These are phyloP conservation scores for Myiozetetes cayanensis DNA, from an alignment of 2,113 vertebrate genomes.

Conservation along the genomic window DNA sequence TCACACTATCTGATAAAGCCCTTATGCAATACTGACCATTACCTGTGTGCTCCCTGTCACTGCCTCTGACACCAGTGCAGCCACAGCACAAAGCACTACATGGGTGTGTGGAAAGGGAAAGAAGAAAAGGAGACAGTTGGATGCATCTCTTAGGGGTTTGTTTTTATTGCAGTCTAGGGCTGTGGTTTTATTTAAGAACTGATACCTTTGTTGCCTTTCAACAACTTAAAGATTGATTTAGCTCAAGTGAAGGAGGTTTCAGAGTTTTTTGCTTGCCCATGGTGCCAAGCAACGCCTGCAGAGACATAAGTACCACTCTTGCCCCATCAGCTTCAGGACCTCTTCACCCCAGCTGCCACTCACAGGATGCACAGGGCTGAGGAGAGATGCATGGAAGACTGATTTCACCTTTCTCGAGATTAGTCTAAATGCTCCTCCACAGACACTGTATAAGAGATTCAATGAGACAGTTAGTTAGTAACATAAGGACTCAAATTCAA, in stretches of 20 bases:
- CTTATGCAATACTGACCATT: background rate
- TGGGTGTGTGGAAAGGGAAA: background rate
- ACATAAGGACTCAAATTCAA: background rate
- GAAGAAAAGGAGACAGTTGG: background rate
- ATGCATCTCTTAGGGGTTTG: background rate
- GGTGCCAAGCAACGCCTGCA: background rate
- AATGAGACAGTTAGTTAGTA: background rate
- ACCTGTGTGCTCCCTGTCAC: background rate
- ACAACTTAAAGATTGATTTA: background rate
- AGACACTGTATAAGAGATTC: background rate
- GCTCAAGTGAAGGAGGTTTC: background rate
- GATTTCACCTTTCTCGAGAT: background rate
- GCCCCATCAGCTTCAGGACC: accelerated
- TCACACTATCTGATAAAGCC: background rate
- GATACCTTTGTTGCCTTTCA: background rate
- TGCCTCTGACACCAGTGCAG: background rate
- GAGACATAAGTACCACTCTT: background rate
- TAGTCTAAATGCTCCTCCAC: background rate
- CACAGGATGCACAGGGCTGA: background rate
- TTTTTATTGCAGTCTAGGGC: background rate
- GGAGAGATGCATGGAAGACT: background rate
- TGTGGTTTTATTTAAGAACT: background rate
- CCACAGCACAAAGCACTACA: background rate
- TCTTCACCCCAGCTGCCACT: background rate
- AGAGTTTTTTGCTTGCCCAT: background rate